Evolutionary conservation across 2,113 vertebrate genomes (phyloP), one percentile per base, ranked within the genome.

Genomic region (Poecile atricapillus): DNA sequence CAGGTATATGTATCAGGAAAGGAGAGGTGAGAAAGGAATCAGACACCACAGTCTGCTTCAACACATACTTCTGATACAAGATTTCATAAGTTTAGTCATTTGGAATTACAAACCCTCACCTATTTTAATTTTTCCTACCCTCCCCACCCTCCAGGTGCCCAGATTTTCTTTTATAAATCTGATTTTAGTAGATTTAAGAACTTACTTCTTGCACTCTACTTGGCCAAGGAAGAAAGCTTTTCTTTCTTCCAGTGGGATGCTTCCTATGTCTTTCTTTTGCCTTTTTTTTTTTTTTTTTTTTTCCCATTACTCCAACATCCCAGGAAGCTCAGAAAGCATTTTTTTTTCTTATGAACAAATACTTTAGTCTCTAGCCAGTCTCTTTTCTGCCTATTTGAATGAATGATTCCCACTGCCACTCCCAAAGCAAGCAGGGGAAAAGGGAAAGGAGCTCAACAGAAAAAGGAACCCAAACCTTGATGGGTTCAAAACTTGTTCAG

Each of bases 291-390:
- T 41, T 60, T 50, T 44, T 71, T 39, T 80, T 55, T 28, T 46
- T 77, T 33, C 12, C 24, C 20, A 25, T 69, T 90, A 73, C n/a
- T 73, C 49, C 59, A 88, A 24, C 16, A 15, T 88, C 63, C 47
- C 63, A 64, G 49, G 53, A 49, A 90, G 41, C 53, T 90, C 43
- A 77, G 77, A 94, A 95, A 77, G 4, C 7, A n/a, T 76, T 85
- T 56, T 73, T 83, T 92, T 81, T 62, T 64, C 76, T 89, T 53
- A 69, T 77, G 73, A 93, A 90, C 15, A 82, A 83, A 58, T 50
- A 65, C n/a, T 69, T 83, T 4, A 76, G 65, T 39, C 60, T 65
- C 56, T 39, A 82, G 78, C 41, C 82, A 73, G 78, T 65, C 71
- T 88, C 67, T 88, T 95, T 70, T 58, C 64, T 85, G 75, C 28